Percentiles rank a stretch among this genome's conserved stretches.
Evolutionary conservation across 2,797 vertebrate genomes (phyloP).

Genomic region (Threskiornis aethiopicus): DNA sequence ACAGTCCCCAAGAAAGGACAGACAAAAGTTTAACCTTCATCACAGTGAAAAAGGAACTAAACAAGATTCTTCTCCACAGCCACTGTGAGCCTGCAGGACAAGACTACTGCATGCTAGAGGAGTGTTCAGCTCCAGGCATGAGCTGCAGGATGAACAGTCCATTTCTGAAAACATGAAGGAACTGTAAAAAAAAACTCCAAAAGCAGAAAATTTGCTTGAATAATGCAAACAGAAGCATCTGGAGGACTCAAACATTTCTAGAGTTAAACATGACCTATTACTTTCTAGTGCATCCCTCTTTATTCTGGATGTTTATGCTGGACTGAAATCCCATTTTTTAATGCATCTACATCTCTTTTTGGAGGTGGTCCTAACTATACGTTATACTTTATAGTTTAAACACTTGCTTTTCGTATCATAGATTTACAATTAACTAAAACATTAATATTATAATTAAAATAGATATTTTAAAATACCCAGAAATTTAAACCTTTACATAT

Average conservation of each 20-base stretch:
- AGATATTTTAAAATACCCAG: background rate
- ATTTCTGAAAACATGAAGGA: background rate
- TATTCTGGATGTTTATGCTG: background rate
- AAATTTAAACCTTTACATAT: background rate
- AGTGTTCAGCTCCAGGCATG: background rate
- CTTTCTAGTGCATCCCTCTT: background rate
- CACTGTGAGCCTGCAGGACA: background rate
- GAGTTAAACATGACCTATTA: background rate
- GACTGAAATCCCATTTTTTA: background rate
- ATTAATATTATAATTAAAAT: background rate
- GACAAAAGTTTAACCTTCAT: background rate
- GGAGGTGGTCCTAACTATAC: background rate
- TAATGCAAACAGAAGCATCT: background rate
- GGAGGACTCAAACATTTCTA: background rate
- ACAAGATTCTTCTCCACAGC: background rate
- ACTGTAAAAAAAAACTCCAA: background rate
- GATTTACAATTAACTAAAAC: background rate
- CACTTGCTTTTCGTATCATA: background rate
- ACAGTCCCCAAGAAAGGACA: background rate
- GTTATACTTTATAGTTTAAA: background rate
- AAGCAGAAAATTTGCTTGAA: background rate
- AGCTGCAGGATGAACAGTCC: background rate
- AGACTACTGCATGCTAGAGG: background rate
- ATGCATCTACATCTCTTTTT: background rate
- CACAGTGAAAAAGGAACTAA: background rate